Base-by-base conservation (phyloP, 2,113 vertebrate species). In the Pygathrix nemaeus region DNA sequence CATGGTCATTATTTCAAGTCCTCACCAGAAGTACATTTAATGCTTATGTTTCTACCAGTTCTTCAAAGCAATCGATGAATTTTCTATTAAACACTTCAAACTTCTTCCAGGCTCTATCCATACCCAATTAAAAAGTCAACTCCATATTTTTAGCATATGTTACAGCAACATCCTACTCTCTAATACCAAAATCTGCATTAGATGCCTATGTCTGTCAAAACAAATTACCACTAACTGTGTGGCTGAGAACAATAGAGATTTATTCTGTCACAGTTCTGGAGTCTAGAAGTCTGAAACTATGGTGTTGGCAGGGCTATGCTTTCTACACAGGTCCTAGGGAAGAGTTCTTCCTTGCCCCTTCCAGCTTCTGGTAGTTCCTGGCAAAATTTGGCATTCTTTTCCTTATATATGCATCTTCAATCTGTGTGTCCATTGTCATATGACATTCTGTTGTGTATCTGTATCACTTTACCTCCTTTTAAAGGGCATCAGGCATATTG, bases 1-100 rank as follows among this genome's bases (percentile, higher is more conserved):
- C 6, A 59, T 40, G 25, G 75, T 57, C 40, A 59, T 92, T 40
- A 94, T 76, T 96, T 87, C 32, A 91, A 76, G 20, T 50, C 35
- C 27, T 96, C 76, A 70, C 16, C 17, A n/a, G 48, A 87, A 91
- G 45, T 94, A 82, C 40, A 82, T 75, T 87, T 94, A 89, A n/a
- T 84, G 23, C 64, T 88, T 11, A 59, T 57, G 94, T 68, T 59
- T 96, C 40, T 76, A 87, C 16, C 38, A 88, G 82, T 20, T 68
- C 66, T 87, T 72, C 32, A 94, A 91, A 8, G 14, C 38, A 94
- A 30, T 68, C 40, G 8, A 20, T 93, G 21, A 76, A 82, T 82
- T 96, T 92, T 76, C 38, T 50, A 50, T 90, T 35, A 93, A 75
- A 50, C 25, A 87, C 17, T 35, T 94, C 81, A 91, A 81, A 81